These are phyloP conservation scores for Oxystoma pomonae DNA, from an alignment of 2,888 invertebrate genomes.

Conservation along the genomic window DNA sequence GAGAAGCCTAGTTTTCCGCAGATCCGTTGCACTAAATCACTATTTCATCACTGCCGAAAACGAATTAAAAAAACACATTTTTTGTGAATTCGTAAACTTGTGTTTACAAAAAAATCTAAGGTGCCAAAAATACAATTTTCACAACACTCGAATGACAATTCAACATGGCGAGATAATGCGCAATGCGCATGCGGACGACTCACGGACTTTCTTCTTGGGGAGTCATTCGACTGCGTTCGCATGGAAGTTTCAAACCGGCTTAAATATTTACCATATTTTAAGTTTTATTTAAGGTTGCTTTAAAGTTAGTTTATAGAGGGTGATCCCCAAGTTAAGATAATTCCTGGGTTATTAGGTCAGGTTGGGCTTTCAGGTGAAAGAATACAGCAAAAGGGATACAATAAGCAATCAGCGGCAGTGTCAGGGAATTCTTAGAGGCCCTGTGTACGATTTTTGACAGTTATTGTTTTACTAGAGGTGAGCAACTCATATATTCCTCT, in stretches of 20 bases:
- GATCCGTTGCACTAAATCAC: background rate
- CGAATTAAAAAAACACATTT: background rate
- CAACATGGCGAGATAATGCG: background rate
- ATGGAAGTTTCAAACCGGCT: background rate
- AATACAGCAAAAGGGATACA: too few relatives aligned
- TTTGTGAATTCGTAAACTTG: background rate
- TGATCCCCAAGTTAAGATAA: too few relatives aligned
- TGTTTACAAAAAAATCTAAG: background rate
- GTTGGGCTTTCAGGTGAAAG: too few relatives aligned
- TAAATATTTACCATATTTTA: too few relatives aligned
- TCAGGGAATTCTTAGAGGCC: too few relatives aligned
- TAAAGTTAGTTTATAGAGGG: too few relatives aligned
- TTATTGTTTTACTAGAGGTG: too few relatives aligned
- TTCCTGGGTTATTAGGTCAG: too few relatives aligned
- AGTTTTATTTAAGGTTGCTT: too few relatives aligned
- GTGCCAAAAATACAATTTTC: background rate
- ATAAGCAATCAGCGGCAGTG: too few relatives aligned
- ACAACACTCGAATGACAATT: background rate
- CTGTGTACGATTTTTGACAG: too few relatives aligned
- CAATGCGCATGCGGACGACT: constrained; percentile 13
- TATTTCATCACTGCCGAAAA: background rate
- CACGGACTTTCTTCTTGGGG: constrained; percentile 14
- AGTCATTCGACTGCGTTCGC: background rate
- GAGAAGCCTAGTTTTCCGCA: background rate
- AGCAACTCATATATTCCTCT: too few relatives aligned